Percentiles rank a stretch among this genome's conserved stretches.
Evolutionary conservation across 2,888 invertebrate genomes (phyloP).

Genomic region (Cephus runcator): DNA sequence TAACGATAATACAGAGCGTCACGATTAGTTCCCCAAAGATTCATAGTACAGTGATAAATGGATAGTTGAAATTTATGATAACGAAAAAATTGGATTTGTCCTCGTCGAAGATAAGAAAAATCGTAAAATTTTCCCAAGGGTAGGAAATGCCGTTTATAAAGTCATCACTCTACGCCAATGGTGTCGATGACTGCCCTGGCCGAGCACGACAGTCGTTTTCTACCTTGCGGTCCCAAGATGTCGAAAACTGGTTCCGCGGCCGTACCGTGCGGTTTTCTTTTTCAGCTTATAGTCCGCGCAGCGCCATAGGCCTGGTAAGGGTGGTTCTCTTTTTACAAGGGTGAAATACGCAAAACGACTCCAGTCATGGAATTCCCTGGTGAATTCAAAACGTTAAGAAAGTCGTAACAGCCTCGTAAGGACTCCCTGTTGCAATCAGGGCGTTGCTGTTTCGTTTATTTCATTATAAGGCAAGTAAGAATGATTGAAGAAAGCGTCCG

Average conservation of each 20-base stretch:
- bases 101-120: too few species aligned
- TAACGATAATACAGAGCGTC: neutral
- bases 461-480: conserved; percentile 37
- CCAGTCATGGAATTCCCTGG: neutral
- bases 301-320: neutral
- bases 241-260: neutral
- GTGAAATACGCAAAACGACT: neutral
- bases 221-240: neutral
- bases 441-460: conserved; percentile 34
- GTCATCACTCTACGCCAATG: neutral
- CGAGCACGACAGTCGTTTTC: neutral
- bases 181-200: neutral
- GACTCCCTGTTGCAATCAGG: conserved; percentile 16
- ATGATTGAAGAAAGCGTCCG: conserved; percentile 31
- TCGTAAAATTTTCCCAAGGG: too few species aligned
- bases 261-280: neutral
- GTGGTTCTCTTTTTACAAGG: neutral
- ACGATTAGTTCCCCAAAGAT: neutral
- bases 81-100: neutral
- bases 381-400: conserved; percentile 27
- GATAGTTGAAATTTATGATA: neutral
- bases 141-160: neutral
- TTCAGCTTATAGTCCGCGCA: neutral
- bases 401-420: conserved; percentile 38
- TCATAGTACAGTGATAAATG: neutral